Evolutionary conservation across 2,888 invertebrate genomes (phyloP).

Genomic region (Drosophila acutilabella): DNA sequence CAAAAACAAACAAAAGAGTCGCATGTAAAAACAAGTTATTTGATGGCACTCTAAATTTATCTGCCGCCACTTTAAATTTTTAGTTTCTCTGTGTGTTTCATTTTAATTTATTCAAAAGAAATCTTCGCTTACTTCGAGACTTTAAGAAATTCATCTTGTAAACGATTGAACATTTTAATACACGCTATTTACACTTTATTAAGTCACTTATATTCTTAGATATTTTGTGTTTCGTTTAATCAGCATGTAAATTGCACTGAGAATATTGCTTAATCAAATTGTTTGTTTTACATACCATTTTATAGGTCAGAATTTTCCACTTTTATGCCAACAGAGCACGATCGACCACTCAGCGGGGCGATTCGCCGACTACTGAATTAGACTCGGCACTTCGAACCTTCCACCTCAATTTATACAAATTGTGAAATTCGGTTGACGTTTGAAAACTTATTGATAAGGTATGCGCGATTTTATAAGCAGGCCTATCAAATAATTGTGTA

Average conservation of each 20-base stretch:
- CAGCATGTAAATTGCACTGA: no score
- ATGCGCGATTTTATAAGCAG: not conserved
- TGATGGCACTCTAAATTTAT: not conserved
- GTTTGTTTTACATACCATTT: not conserved
- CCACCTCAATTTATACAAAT: not conserved
- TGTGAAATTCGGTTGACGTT: not conserved
- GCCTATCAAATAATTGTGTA: no score
- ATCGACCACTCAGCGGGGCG: not conserved
- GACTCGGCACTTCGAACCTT: not conserved
- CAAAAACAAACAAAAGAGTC: not conserved
- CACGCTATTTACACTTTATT: not conserved
- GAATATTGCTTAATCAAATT: not conserved
- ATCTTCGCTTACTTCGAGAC: not conserved
- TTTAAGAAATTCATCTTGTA: not conserved
- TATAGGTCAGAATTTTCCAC: not conserved
- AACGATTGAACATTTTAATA: not conserved
- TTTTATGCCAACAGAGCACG: not conserved
- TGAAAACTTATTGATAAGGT: not conserved
- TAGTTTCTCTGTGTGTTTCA: not conserved
- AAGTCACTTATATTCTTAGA: no score
- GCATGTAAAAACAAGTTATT: not conserved
- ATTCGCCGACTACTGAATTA: not conserved
- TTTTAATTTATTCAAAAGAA: not conserved
- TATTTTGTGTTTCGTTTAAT: no score
- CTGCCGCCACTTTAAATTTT: not conserved